phyloP scores from a whole-genome alignment of 2,113 vertebrate genomes.

The Istiophorus platypterus region DNA sequence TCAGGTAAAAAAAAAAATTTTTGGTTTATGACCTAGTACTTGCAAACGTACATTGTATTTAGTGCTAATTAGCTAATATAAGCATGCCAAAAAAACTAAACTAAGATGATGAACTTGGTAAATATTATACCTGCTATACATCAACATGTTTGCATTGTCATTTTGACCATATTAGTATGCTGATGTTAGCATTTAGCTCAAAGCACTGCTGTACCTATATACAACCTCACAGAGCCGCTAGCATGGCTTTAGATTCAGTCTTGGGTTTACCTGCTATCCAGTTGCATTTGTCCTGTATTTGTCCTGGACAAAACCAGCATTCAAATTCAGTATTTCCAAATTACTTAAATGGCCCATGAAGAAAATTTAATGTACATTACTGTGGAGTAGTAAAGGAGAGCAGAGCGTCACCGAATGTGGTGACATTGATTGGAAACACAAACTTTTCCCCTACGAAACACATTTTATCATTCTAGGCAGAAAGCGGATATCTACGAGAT shows the following conservation, averaged over 20 bases:
- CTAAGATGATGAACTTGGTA: constrained; percentile 2
- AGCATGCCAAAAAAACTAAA: constrained; percentile 40
- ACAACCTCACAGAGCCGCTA: not conserved
- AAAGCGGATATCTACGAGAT: not conserved
- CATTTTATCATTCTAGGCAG: not conserved
- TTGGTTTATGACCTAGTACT: not conserved
- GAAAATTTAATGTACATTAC: not conserved
- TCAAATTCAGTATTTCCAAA: constrained; percentile 4
- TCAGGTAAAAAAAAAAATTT: not conserved
- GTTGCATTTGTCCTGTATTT: not conserved
- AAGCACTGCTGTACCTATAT: constrained; percentile 2
- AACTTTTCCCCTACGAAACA: not conserved
- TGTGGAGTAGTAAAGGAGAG: not conserved
- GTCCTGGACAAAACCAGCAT: not conserved
- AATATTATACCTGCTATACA: constrained; percentile 2
- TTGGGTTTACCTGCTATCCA: not conserved
- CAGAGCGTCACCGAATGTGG: not conserved
- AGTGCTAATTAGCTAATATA: constrained; percentile 9
- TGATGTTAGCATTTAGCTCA: constrained; percentile 13
- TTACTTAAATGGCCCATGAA: not conserved
- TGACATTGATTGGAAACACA: not conserved
- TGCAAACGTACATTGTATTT: not conserved
- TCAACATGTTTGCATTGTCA: not conserved
- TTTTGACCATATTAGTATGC: not conserved
- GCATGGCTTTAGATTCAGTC: constrained; percentile 14